Percentiles rank a stretch among this genome's conserved stretches.
phyloP scores from a whole-genome alignment of 2,888 invertebrate species.

The Tetropium fuscum region DNA sequence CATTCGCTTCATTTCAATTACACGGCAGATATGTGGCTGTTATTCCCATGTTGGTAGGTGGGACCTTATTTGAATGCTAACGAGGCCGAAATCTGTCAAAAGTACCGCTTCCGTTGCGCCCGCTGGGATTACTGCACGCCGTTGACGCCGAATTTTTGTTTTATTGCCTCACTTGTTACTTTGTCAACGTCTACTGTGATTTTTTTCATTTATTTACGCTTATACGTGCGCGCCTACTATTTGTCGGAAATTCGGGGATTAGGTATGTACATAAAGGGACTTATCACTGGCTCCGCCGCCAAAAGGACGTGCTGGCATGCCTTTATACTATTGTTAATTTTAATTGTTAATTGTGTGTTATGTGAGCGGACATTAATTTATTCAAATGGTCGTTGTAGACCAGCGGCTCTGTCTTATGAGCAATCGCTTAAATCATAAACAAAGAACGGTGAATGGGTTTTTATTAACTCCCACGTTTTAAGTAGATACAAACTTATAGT shows the following conservation, averaged over 20 bases:
- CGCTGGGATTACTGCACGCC: slow-evolving; percentile 50
- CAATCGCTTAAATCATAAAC: too few relatives aligned
- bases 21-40: slow-evolving; percentile 35
- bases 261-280: slow-evolving; percentile 13
- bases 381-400: not conserved
- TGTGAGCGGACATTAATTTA: not conserved
- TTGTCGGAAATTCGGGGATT: slow-evolving; percentile 15
- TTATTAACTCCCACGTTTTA: too few relatives aligned
- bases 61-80: slow-evolving; percentile 63
- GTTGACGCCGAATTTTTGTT: slow-evolving; percentile 19
- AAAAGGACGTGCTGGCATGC: slow-evolving; percentile 16
- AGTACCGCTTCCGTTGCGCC: slow-evolving; percentile 61
- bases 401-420: too few relatives aligned
- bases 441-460: too few relatives aligned
- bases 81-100: slow-evolving; percentile 64
- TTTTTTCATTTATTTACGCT: slow-evolving; percentile 24
- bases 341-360: slow-evolving; percentile 13
- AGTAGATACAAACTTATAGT: too few relatives aligned
- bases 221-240: slow-evolving; percentile 17
- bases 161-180: slow-evolving; percentile 15
- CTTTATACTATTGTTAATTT: slow-evolving; percentile 10
- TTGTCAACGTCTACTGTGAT: slow-evolving; percentile 20
- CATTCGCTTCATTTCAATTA: slow-evolving; percentile 60
- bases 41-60: slow-evolving; percentile 58
- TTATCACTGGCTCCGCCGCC: not conserved